Evolutionary conservation across 2,797 vertebrate genomes (phyloP), one percentile per base, ranked within the genome.

Genomic region (Sylvilagus floridanus): DNA sequence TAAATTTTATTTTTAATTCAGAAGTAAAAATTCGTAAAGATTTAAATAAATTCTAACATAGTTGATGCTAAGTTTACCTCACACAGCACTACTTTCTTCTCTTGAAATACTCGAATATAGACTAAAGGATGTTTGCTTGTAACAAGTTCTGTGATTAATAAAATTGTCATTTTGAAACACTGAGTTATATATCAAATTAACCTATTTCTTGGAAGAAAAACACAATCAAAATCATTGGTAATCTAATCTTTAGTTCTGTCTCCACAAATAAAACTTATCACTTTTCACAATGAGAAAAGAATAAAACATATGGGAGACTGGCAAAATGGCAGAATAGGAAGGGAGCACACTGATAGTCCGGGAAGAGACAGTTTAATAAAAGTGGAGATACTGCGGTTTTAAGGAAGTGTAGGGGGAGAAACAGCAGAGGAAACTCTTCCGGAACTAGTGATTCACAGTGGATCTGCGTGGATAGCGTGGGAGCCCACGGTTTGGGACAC

Each of bases 1-100:
- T 73, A 93, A 52, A 77, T 37, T 96, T 93, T 94, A 93, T 88
- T 88, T 92, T 86, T 35, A 81, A 91, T 93, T 93, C 37, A 54
- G 35, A 87, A 95, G 60, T 93, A 69, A 88, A 94, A 93, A 68
- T 71, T 57, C 35, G 4, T 35, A 35, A 35, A 35, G 8, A 7
- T 93, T 86, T 75, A 83, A 77, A 72, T 65, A 86, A 88, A 54
- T 6, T 86, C 4, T 4, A 91, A 73, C 26, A 83, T 7, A 52
- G 9, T 13, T 76, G n/a, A 35, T 72, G 73, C 30, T 30, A 57
- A 78, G 35, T 79, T 81, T 69, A 84, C 13, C 7, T 50, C 47
- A 84, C 21, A 72, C 2, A 63, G 75, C 32, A 42, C 82, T 73
- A 62, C 12, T 54, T 65, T 90, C 17, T 54, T 35, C 4, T 35